Percentiles rank a stretch among this genome's conserved stretches.
Conservation (phyloP, 2,797 vertebrate genomes). For the Ispidina lecontei region DNA sequence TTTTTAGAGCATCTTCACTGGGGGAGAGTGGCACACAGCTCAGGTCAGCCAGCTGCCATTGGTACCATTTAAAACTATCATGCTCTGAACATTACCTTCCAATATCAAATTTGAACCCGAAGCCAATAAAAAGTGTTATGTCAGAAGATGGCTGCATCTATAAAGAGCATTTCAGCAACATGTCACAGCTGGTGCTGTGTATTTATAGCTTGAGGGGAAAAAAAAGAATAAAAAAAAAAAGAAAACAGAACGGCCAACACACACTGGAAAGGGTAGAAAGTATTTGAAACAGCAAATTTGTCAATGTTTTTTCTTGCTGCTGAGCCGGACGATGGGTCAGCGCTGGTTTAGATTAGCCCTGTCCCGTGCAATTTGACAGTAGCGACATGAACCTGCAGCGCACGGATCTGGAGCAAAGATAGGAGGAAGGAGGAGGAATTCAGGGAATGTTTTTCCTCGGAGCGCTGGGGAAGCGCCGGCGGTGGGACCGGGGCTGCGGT, state of each 20-base stretch:
- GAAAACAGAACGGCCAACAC: slow-evolving; percentile 27
- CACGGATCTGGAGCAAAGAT: slow-evolving; percentile 60
- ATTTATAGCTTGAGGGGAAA: slow-evolving; percentile 13
- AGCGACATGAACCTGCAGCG: slow-evolving; percentile 75
- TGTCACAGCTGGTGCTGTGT: slow-evolving; percentile 82
- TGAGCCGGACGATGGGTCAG: slow-evolving; percentile 26
- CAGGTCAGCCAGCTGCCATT: slow-evolving; percentile 39
- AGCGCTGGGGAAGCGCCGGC: slow-evolving; percentile 53
- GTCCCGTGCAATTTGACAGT: slow-evolving; percentile 79
- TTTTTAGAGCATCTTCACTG: slow-evolving; percentile 4
- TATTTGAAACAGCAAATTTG: slow-evolving; percentile 44
- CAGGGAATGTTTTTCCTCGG: slow-evolving; percentile 82
- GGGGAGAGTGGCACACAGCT: background rate
- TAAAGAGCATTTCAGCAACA: slow-evolving; percentile 80
- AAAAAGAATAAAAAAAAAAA: background rate
- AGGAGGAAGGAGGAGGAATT: slow-evolving; percentile 75
- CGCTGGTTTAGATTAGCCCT: slow-evolving; percentile 77
- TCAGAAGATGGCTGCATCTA: slow-evolving; percentile 84
- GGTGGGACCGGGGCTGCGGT: slow-evolving; percentile 74
- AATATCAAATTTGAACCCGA: slow-evolving; percentile 80
- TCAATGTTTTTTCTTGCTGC: slow-evolving; percentile 21
- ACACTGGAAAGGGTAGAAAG: slow-evolving; percentile 47
- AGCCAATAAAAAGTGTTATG: slow-evolving; percentile 84
- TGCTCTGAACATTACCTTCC: slow-evolving; percentile 26
- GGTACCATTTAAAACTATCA: background rate